Evolutionary conservation across 2,888 invertebrate genomes (phyloP), one percentile per base, ranked within the genome.

Genomic region (Encarsia formosa): DNA sequence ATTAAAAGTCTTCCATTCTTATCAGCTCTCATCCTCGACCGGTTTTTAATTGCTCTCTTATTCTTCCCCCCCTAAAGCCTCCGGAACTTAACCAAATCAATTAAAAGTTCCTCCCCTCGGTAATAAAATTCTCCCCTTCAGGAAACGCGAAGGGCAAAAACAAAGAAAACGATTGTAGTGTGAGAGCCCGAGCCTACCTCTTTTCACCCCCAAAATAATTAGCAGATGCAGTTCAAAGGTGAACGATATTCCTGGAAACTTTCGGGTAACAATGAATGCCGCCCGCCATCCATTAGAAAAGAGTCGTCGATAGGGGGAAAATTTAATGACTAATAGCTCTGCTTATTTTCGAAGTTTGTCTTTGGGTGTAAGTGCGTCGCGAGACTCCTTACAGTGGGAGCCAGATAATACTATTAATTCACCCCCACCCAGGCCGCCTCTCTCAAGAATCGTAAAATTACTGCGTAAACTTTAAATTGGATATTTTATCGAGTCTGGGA

Each of bases 381-480:
- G n/a, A n/a, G n/a, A n/a, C n/a, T n/a, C n/a, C n/a, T n/a, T n/a
- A n/a, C n/a, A n/a, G n/a, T n/a, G n/a, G n/a, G n/a, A n/a, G n/a
- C n/a, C 60, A 68, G 69, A 70, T 70, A 70, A 69, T 70, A 64
- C 68, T 68, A 69, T 69, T 70, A 70, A 70, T 70, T 70, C 69
- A 68, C 68, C n/a, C n/a, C n/a, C n/a, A n/a, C n/a, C n/a, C n/a
- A n/a, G n/a, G n/a, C n/a, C n/a, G n/a, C n/a, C n/a, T n/a, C n/a
- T 69, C 68, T 59, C 65, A 67, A 65, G 68, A 70, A 70, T 69
- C 68, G 68, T 69, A 69, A 70, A 70, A 70, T 70, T 69, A 69
- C 68, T 69, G 69, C 68, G 66, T 68, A n/a, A 67, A 68, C 67
- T 68, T 68, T 68, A 68, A 68, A 68, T 68, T 68, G 67, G 67